Evolutionary conservation across 2,888 invertebrate genomes (phyloP), one percentile per base, ranked within the genome.

Genomic region (Acleris holmiana): DNA sequence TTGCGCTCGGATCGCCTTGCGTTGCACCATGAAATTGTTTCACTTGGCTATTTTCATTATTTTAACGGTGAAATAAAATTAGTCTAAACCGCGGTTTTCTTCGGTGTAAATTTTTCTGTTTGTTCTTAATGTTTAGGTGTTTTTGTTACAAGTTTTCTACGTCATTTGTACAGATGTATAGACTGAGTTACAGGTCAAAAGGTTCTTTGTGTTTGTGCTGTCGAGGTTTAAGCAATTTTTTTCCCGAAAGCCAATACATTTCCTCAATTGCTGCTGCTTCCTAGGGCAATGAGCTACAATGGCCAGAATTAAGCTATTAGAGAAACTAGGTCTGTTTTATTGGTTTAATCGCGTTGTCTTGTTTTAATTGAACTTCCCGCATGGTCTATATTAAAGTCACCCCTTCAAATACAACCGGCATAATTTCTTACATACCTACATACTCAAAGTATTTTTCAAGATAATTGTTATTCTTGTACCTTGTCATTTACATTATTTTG

Each of bases 21-120:
- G 77, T 81, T 79, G 80, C 77, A 76, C 82, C 81, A 80, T 84
- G 79, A 76, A 79, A 82, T 80, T 82, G 74, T 78, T 81, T 75
- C 71, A 69, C 53, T 76, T 71, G 67, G 74, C 75, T 77, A 77
- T 76, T 74, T 69, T 71, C 67, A 65, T 73, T 71, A 29, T 59
- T 59, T 60, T 44, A 65, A 60, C 65, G 44, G 65, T 60, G 35
- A 55, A 18, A 60, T 55, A 55, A 54, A n/a, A 48, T 59, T 48
- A 25, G 41, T 29, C 53, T 49, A 54, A 54, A 41, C 54, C 48
- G 59, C 48, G 29, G 60, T 49, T 29, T 8, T 7, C 25, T 47
- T 15, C 15, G 56, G 29, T 57, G 10, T 13, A 18, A 3, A 47
- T 7, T 29, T 29, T 15, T 19, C 41, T 23, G 55, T 55, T 23